phyloP scores from a whole-genome alignment of 2,113 vertebrate species.

The Eptesicus fuscus region DNA sequence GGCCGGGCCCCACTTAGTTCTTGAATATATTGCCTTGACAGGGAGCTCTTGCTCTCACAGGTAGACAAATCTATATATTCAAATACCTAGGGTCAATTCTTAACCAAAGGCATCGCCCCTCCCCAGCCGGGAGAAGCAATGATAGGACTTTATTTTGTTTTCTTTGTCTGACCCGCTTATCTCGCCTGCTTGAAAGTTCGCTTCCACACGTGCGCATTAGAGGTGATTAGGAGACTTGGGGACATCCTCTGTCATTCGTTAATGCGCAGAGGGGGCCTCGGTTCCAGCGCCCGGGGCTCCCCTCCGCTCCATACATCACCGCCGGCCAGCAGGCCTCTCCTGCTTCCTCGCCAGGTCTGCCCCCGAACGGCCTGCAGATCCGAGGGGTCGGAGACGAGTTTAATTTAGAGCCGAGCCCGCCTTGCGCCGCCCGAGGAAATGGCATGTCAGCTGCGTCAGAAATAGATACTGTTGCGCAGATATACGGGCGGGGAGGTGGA shows the following conservation, averaged over 20 bases:
- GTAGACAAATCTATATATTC: no score
- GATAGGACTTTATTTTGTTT: slow-evolving; percentile 36
- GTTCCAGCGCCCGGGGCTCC: slow-evolving; percentile 68
- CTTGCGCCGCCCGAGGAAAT: slow-evolving; percentile 85
- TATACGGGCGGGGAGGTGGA: slow-evolving; percentile 85
- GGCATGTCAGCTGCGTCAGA: slow-evolving; percentile 85
- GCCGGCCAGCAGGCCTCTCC: slow-evolving; percentile 61
- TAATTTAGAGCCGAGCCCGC: slow-evolving; percentile 85
- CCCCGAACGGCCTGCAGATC: slow-evolving; percentile 62
- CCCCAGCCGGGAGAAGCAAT: neutral
- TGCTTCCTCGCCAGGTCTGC: slow-evolving; percentile 72
- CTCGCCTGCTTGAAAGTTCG: slow-evolving; percentile 81
- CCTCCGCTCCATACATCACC: slow-evolving; percentile 79
- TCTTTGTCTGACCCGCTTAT: slow-evolving; percentile 61
- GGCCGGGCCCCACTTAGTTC: neutral
- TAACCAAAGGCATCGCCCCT: accelerated
- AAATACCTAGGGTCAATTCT: neutral
- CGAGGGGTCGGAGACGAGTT: slow-evolving; percentile 81
- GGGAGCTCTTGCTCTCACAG: neutral
- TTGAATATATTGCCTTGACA: neutral
- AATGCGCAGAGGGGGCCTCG: slow-evolving; percentile 77
- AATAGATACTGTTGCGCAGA: slow-evolving; percentile 88
- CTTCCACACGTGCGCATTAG: slow-evolving; percentile 80
- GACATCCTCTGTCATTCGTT: slow-evolving; percentile 82
- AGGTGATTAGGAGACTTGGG: slow-evolving; percentile 82